Conservation (phyloP, 30 jellyfish, hydroid and myxozoan species). For the Aurelia sp. region DNA sequence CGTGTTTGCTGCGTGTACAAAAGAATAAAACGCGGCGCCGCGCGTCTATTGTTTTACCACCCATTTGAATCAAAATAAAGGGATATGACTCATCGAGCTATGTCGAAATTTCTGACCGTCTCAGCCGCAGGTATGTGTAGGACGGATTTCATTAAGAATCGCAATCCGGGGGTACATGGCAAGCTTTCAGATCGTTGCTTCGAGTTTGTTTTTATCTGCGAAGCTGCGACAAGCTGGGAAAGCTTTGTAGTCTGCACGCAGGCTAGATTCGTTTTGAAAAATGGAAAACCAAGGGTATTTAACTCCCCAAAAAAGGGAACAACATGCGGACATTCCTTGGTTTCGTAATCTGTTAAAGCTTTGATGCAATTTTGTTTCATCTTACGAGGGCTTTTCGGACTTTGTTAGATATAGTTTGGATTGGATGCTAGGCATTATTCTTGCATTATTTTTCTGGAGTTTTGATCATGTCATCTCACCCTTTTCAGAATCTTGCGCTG, state of each 20-base stretch:
- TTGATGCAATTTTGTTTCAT: no score
- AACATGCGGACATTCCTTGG: no score
- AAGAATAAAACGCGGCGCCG: constrained; percentile 53
- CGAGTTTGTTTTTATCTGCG: not conserved
- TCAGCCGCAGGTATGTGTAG: constrained; percentile 2
- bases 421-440: not conserved
- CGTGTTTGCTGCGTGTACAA: constrained; percentile 40
- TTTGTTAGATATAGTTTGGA: not conserved
- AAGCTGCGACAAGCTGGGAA: not conserved
- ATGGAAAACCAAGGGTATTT: not conserved
- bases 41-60: constrained; percentile 59
- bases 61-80: not conserved
- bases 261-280: not conserved
- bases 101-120: constrained; percentile 36
- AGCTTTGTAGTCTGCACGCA: not conserved
- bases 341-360: no score
- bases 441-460: no score
- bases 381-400: no score
- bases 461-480: no score
- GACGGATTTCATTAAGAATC: not conserved
- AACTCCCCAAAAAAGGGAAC: not conserved
- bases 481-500: no score
- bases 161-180: not conserved
- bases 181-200: no score
- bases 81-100: constrained; percentile 50